These are phyloP conservation scores for Drosophila ironensis DNA, from an alignment of 1,140 invertebrate genomes.

Conservation along the genomic window DNA sequence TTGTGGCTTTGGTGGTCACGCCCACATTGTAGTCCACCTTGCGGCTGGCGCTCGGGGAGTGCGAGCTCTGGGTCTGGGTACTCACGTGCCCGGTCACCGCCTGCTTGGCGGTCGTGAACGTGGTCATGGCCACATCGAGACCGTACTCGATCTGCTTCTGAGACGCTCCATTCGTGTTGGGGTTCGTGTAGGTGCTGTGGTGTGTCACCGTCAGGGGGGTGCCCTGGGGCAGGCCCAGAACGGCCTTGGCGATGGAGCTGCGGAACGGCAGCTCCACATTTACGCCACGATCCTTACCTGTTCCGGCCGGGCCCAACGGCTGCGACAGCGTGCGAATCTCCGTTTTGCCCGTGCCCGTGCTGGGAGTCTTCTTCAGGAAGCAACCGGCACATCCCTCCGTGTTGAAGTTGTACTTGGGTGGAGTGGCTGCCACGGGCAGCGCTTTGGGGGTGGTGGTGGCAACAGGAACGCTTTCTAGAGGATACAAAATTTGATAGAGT, in stretches of 20 bases:
- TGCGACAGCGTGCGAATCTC: slow-evolving; percentile 68
- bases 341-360: slow-evolving; percentile 29
- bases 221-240: slow-evolving; percentile 7
- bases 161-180: slow-evolving; percentile 6
- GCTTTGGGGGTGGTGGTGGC: slow-evolving; percentile 30
- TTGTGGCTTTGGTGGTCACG: not conserved
- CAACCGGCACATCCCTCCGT: slow-evolving; percentile 66
- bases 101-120: slow-evolving; percentile 16
- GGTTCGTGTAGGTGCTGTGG: slow-evolving; percentile 25
- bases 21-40: slow-evolving; percentile 36
- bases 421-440: slow-evolving; percentile 1
- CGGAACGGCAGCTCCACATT: slow-evolving; percentile 47
- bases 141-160: slow-evolving; percentile 10
- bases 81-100: slow-evolving; percentile 40
- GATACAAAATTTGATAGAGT: not conserved
- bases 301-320: slow-evolving; percentile 26
- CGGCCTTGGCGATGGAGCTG: slow-evolving; percentile 32
- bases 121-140: slow-evolving; percentile 37
- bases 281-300: slow-evolving; percentile 42
- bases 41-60: not conserved
- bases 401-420: slow-evolving; percentile 42
- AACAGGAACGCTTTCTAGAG: slow-evolving; percentile 34
- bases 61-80: not conserved
- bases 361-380: slow-evolving; percentile 47
- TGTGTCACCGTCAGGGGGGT: slow-evolving; percentile 20